Percentiles rank a stretch among this genome's conserved stretches.
Evolutionary conservation across 53 echinoderm and acorn worm species (phyloP).

Genomic region (Echinometra lucunter): DNA sequence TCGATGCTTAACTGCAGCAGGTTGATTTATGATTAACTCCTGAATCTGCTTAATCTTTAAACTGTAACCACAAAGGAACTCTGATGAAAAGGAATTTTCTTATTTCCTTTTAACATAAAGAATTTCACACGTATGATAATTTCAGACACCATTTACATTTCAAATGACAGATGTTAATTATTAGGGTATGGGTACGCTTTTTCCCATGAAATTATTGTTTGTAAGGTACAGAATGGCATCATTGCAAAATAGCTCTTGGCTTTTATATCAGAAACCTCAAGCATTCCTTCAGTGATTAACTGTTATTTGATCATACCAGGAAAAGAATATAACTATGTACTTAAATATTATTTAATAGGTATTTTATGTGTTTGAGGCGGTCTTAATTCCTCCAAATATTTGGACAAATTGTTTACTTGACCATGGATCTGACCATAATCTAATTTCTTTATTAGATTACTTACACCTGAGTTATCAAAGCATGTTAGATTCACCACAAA

Average conservation of each 20-base stretch:
- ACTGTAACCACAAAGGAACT: background rate
- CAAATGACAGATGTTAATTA: background rate
- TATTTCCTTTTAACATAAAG: background rate
- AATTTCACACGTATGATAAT: too few species aligned
- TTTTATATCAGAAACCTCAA: background rate
- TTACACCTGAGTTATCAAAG: background rate
- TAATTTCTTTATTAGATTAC: background rate
- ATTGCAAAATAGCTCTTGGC: background rate
- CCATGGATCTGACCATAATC: background rate
- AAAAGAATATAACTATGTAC: background rate
- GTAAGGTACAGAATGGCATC: background rate
- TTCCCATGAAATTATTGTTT: background rate
- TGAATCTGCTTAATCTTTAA: background rate
- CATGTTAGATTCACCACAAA: background rate
- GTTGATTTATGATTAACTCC: background rate
- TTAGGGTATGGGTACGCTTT: too few species aligned
- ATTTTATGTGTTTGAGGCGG: too few species aligned
- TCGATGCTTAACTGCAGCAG: background rate
- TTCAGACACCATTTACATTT: too few species aligned
- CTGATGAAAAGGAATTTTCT: background rate
- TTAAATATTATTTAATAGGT: too few species aligned
- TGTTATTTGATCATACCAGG: background rate
- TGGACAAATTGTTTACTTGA: background rate
- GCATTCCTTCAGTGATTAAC: background rate
- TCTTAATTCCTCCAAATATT: slow-evolving; percentile 3